Evolutionary conservation across 1,140 invertebrate species (phyloP).

Genomic region (Ruditapes philippinarum): DNA sequence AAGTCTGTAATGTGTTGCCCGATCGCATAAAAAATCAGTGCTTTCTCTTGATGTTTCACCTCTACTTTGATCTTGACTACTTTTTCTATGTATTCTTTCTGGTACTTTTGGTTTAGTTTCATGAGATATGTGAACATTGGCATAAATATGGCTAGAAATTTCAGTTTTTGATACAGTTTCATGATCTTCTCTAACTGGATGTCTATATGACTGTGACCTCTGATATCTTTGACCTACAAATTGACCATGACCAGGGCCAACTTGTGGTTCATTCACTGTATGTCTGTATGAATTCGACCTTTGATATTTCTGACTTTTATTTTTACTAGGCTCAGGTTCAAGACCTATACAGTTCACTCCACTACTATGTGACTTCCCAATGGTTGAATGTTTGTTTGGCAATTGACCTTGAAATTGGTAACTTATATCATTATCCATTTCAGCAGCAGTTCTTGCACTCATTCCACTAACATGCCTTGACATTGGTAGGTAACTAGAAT

Average conservation of each 20-base stretch:
- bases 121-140: constrained; percentile 61
- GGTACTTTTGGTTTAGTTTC: constrained; percentile 48
- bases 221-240: constrained; percentile 20
- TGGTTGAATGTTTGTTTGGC: constrained; percentile 79
- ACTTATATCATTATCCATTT: constrained; percentile 78
- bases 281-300: constrained; percentile 35
- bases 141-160: constrained; percentile 56
- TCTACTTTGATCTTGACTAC: constrained; percentile 7
- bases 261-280: constrained; percentile 4
- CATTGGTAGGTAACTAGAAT: constrained; percentile 44
- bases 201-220: constrained; percentile 59
- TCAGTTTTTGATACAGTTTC: neutral
- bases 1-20: constrained; percentile 25
- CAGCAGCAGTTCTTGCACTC: neutral
- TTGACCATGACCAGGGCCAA: neutral
- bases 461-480: constrained; percentile 48
- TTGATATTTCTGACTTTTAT: constrained; percentile 1
- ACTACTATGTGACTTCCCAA: constrained; percentile 79
- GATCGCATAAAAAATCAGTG: neutral
- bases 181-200: constrained; percentile 45
- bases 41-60: neutral
- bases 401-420: constrained; percentile 82
- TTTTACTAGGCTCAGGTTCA: constrained; percentile 4
- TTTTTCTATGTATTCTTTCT: constrained; percentile 51
- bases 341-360: constrained; percentile 84